Percentiles rank a stretch among this genome's conserved stretches.
Conservation (phyloP, 2,113 vertebrate species). For the Brachyistius frenatus region DNA sequence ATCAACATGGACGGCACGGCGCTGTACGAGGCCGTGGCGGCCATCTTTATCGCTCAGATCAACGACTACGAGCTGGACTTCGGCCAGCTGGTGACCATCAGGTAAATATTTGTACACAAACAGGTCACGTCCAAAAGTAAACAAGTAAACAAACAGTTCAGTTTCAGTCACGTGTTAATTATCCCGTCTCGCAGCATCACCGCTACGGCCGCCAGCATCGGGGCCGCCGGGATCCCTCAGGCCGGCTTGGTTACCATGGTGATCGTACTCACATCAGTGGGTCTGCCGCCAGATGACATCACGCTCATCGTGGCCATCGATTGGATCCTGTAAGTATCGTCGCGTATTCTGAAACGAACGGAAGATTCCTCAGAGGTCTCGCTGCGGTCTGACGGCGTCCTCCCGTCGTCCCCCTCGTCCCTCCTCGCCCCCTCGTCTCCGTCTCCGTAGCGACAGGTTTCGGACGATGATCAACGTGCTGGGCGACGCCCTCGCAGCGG, state of each 20-base stretch:
- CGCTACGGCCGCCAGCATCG: constrained; percentile 86
- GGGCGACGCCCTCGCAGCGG: constrained; percentile 89
- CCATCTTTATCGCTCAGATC: constrained; percentile 93
- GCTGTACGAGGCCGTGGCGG: constrained; percentile 90
- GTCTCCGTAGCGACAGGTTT: constrained; percentile 84
- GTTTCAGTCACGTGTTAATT: not conserved
- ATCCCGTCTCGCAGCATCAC: constrained; percentile 80
- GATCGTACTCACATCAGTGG: constrained; percentile 91
- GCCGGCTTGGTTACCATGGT: constrained; percentile 92
- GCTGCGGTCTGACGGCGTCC: no score
- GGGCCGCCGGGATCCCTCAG: constrained; percentile 89
- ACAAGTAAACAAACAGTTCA: no score
- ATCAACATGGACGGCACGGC: constrained; percentile 94
- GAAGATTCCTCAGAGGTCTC: no score
- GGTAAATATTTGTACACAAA: constrained; percentile 73
- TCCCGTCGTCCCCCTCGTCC: no score
- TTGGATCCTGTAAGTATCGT: constrained; percentile 88
- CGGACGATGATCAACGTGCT: constrained; percentile 91
- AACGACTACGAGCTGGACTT: constrained; percentile 91
- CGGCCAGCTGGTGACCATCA: constrained; percentile 91
- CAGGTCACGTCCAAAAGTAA: no score
- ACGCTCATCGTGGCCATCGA: constrained; percentile 90
- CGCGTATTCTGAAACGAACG: no score
- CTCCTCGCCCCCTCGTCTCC: not conserved
- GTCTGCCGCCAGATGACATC: constrained; percentile 90